Base-by-base conservation (phyloP, 2,888 invertebrate genomes). In the Anthophora plumipes region DNA sequence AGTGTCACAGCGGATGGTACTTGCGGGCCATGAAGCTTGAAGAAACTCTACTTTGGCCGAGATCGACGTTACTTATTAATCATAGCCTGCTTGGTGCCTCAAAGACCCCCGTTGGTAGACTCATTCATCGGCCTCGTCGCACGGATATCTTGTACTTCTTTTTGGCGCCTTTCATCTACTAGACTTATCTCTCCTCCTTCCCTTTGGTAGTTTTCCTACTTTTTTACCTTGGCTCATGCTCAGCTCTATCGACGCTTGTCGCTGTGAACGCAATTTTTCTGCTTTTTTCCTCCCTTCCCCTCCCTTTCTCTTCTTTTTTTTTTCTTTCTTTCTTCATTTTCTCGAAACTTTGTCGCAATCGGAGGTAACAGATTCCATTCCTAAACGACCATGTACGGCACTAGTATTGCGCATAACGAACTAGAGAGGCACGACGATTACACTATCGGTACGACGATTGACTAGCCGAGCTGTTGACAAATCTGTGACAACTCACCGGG, bases 51-150 rank as follows among this genome's bases (percentile, higher is more conserved):
- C 76, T 85, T 82, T 80, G 69, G 72, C 73, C 76, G 87, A 77
- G 87, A 82, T 83, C 88, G 85, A 85, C 87, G 84, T 89, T 89
- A 89, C 85, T 89, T 89, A 89, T 89, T 90, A 89, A 89, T 89
- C 86, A 85, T 80, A 72, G 81, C 73, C 72, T 72, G 82, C 82
- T 72, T 71, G 75, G 72, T 60, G 76, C 60, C 81, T 88, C 84
- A 88, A 88, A 87, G 87, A 81, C 31, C 83, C 31, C 83, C 77
- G 77, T 73, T 72, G 80, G 60, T 85, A 86, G 85, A 84, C 85
- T 81, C 87, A 87, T 87, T 87, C 88, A 88, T 83, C 76, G 84
- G 67, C 75, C 76, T 77, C 83, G 81, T 80, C 87, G 82, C 25
- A 22, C 76, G 73, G 64, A 82, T 84, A 85, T 72, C 86, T 83